Conservation (phyloP, 2,797 vertebrate species). For the Acanthis flammea region DNA sequence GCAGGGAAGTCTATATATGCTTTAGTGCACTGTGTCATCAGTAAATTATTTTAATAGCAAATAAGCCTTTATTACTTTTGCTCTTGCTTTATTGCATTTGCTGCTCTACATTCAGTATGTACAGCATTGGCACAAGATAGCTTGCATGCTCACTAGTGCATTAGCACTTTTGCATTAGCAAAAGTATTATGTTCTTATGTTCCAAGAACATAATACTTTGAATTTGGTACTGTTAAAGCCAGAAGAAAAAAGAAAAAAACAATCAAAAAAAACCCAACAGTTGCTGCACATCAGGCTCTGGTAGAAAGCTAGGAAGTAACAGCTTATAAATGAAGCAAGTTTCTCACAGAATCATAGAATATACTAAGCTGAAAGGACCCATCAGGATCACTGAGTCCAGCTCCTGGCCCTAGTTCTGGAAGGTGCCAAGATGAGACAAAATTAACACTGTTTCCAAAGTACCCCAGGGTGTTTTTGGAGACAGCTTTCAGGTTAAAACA, state of each 20-base stretch:
- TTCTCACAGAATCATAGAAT: background rate
- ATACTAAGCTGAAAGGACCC: background rate
- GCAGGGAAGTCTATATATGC: background rate
- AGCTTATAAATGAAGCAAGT: background rate
- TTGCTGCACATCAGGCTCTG: background rate
- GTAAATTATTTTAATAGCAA: conserved; percentile 43
- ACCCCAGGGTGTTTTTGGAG: background rate
- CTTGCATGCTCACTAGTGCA: conserved; percentile 34
- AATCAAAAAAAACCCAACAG: background rate
- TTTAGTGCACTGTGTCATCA: background rate
- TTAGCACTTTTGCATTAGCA: no score
- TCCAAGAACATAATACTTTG: background rate
- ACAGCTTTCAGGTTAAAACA: background rate
- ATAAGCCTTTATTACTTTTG: conserved; percentile 54
- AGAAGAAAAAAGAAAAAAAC: background rate
- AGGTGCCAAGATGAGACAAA: background rate
- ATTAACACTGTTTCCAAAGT: background rate
- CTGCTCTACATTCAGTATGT: conserved; percentile 48
- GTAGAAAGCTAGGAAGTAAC: background rate
- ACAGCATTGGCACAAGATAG: conserved; percentile 42
- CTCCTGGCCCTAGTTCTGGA: background rate
- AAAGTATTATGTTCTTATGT: no score
- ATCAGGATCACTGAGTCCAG: background rate
- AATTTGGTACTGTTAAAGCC: conserved; percentile 9
- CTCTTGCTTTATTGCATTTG: conserved; percentile 63